Conservation (phyloP, 2,797 vertebrate species). For the Acanthurus lineatus region DNA sequence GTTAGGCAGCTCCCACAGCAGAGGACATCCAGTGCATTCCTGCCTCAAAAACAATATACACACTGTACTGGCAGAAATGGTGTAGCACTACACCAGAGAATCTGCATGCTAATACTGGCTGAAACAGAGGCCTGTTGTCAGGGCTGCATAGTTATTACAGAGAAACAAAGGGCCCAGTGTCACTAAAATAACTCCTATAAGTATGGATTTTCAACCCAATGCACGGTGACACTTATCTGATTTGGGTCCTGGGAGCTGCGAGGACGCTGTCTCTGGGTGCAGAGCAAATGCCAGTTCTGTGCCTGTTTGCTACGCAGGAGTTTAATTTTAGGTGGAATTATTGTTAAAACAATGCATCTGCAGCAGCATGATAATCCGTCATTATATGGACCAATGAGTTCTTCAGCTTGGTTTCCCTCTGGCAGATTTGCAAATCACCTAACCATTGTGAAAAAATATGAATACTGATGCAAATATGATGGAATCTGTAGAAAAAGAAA, state of each 20-base stretch:
- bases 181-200: slow-evolving; percentile 89
- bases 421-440: slow-evolving; percentile 15
- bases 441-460: not conserved
- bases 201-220: slow-evolving; percentile 83
- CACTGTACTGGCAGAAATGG: slow-evolving; percentile 88
- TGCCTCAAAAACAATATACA: slow-evolving; percentile 83
- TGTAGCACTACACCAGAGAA: slow-evolving; percentile 90
- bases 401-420: slow-evolving; percentile 4
- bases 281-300: slow-evolving; percentile 5
- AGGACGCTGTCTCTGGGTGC: slow-evolving; percentile 32
- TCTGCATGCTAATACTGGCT: slow-evolving; percentile 91
- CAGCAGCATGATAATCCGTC: not conserved
- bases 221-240: slow-evolving; percentile 83
- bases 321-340: slow-evolving; percentile 5
- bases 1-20: slow-evolving; percentile 71
- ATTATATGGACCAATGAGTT: slow-evolving; percentile 11
- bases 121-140: slow-evolving; percentile 91
- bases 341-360: not conserved
- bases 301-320: not conserved
- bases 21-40: slow-evolving; percentile 81
- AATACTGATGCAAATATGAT: not conserved
- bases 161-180: slow-evolving; percentile 88
- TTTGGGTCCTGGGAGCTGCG: slow-evolving; percentile 48
- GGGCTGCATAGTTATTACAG: slow-evolving; percentile 88
- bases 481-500: not conserved